A percentile compares a stretch with the other conserved stretches of the same genome.
These are phyloP conservation scores for Pseudomyrmex cubaensis DNA, from an alignment of 1,140 invertebrate species.

Conservation along the genomic window DNA sequence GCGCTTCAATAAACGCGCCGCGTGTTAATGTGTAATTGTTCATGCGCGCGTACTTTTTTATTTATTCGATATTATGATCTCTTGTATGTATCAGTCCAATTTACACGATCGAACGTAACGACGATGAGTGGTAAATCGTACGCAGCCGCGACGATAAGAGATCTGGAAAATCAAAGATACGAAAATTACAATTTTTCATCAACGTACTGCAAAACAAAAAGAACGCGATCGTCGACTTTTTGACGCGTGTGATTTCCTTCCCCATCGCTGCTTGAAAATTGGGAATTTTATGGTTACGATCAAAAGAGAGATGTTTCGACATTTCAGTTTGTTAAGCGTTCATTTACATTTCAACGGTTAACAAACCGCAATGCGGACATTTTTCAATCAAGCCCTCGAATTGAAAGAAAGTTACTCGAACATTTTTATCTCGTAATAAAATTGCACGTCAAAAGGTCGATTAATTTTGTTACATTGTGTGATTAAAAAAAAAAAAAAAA, in stretches of 20 bases:
- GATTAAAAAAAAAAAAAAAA: no score
- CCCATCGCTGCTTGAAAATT: neutral
- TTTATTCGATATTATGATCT: conserved; percentile 36
- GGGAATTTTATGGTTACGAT: conserved; percentile 4
- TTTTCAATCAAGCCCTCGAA: conserved; percentile 11
- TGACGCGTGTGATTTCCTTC: neutral
- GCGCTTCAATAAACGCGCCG: conserved; percentile 25
- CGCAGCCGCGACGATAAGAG: neutral
- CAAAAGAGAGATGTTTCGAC: neutral
- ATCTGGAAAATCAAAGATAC: neutral
- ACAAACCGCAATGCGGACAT: conserved; percentile 6
- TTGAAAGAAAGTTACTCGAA: neutral
- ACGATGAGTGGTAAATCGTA: neutral
- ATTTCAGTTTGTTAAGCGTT: conserved; percentile 13
- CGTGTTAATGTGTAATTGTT: conserved; percentile 28
- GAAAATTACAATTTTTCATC: neutral
- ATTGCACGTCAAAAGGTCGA: neutral
- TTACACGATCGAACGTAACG: conserved; percentile 23
- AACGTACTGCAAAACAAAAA: no score
- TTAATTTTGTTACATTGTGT: conserved; percentile 4
- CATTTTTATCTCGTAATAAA: conserved; percentile 8
- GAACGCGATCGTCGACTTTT: neutral
- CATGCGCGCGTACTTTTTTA: conserved; percentile 16
- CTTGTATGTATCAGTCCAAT: conserved; percentile 17
- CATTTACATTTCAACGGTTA: conserved; percentile 23